Base-by-base conservation (phyloP, 2,888 invertebrate genomes). In the Eudemis profundana region DNA sequence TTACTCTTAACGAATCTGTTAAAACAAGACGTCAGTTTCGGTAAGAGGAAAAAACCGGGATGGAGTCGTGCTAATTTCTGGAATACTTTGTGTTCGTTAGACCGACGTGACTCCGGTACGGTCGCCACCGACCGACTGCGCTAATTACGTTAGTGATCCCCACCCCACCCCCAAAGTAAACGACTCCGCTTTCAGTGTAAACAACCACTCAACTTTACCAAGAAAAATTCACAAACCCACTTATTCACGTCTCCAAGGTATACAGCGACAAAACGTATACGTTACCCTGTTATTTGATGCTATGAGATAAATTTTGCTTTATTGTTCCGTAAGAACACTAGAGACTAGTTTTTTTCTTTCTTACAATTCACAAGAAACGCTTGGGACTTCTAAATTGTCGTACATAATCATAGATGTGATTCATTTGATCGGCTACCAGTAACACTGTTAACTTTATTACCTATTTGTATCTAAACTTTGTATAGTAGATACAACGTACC, bases 221-320 rank as follows among this genome's bases (percentile, higher is more conserved):
- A 85, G 85, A 89, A 90, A 90, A 89, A 89, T 84, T 87, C 86
- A 81, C 85, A 85, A 89, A 87, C 82, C 85, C 84, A 87, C 86
- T 89, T 87, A 89, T 86, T 86, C 83, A 84, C 74, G 85, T 87
- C 85, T 84, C 85, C 54, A 78, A 85, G 85, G 86, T 84, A 85
- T 84, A 84, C 81, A 73, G 75, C 79, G 82, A 82, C 83, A 80
- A 78, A 75, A 76, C 73, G 74, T 74, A 40, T 57, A 68, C 54
- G 59, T 60, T 53, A 33, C 54, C 38, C 46, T 57, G 50, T 68
- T 61, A 23, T 46, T 46, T 59, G 57, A 56, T 59, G 56, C 51
- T 49, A 59, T 66, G 33, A 40, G 42, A 61, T 59, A 53, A 49
- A 61, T 51, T 56, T 40, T 54, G 38, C 56, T 50, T 61, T 46